Evolutionary conservation across 2,797 vertebrate species (phyloP), one percentile per base, ranked within the genome.

Genomic region (Girardinus metallicus): DNA sequence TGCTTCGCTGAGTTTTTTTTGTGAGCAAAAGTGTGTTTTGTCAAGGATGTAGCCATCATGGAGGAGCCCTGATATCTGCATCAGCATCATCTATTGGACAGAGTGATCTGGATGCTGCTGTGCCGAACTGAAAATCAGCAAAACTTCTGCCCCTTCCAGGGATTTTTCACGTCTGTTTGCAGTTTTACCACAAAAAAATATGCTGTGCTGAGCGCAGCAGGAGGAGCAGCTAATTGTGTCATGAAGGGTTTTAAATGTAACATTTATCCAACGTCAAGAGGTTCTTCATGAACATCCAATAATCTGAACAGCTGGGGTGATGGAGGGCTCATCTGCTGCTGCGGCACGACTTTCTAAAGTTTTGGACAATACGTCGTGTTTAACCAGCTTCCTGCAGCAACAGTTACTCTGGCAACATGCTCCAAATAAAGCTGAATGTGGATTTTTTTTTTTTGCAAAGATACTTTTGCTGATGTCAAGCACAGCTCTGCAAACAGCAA

Each of bases 401-500:
- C 68, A 36, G 29, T 62, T 62, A 31, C 13, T 62, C 60, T 36
- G 47, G 55, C 78, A 77, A 43, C 36, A 18, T 36, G 76, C 41
- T 79, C 76, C 66, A 64, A 70, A 83, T 71, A 43, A 76, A 74
- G 34, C 68, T 68, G 60, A 80, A 80, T 21, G 68, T 73, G 62
- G 46, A 51, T 73, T 76, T 55, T 55, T 60, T 31, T 85, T 76
- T 51, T 76, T 87, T 72, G 62, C 26, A 82, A 66, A 78, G 34
- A 53, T 73, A 41, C 31, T 57, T 73, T 36, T 75, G 74, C 39
- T 79, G 79, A 81, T 55, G 73, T 49, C 10, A 43, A 79, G 62
- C 53, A 34, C 80, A 83, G 73, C 82, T 79, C 79, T 83, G 68
- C 81, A 83, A 74, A 68, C 68, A 74, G 11, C 43, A 75, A 29